A percentile compares a stretch with the other conserved stretches of the same genome.
These are phyloP conservation scores for Geotrupes spiniger DNA, from an alignment of 2,888 invertebrate genomes.

Conservation along the genomic window DNA sequence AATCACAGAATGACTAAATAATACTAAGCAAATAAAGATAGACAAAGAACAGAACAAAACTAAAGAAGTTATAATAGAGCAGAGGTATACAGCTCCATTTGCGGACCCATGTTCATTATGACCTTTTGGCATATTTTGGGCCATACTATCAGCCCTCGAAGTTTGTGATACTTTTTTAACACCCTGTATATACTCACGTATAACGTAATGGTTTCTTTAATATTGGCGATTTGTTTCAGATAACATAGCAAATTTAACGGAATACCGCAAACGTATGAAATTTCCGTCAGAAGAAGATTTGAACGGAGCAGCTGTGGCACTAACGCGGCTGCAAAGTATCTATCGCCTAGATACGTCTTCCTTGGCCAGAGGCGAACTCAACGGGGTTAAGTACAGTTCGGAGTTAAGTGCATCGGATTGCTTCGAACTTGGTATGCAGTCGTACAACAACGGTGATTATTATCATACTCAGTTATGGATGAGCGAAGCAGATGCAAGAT, in stretches of 20 bases:
- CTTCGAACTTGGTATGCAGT: slow-evolving; percentile 90
- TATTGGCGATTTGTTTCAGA: slow-evolving; percentile 50
- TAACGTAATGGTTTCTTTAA: too few relatives aligned
- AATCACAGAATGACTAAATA: too few relatives aligned
- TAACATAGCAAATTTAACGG: slow-evolving; percentile 52
- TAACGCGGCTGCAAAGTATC: slow-evolving; percentile 87
- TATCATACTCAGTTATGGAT: slow-evolving; percentile 95
- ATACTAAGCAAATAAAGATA: too few relatives aligned
- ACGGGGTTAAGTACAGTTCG: slow-evolving; percentile 76
- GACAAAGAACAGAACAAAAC: too few relatives aligned
- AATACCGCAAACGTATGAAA: slow-evolving; percentile 55
- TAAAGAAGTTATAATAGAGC: too few relatives aligned
- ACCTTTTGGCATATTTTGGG: too few relatives aligned
- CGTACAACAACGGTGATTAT: slow-evolving; percentile 90
- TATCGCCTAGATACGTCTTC: slow-evolving; percentile 86
- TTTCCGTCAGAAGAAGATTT: slow-evolving; percentile 94
- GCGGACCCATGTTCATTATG: too few relatives aligned
- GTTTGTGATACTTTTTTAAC: too few relatives aligned
- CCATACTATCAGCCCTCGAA: too few relatives aligned
- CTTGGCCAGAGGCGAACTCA: slow-evolving; percentile 83
- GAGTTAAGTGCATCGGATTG: slow-evolving; percentile 85
- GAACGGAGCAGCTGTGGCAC: slow-evolving; percentile 91
- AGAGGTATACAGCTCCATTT: too few relatives aligned
- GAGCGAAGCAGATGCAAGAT: slow-evolving; percentile 81
- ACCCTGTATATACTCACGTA: too few relatives aligned